Conservation (phyloP, 1,140 invertebrate species). For the Lucilia sericata region DNA sequence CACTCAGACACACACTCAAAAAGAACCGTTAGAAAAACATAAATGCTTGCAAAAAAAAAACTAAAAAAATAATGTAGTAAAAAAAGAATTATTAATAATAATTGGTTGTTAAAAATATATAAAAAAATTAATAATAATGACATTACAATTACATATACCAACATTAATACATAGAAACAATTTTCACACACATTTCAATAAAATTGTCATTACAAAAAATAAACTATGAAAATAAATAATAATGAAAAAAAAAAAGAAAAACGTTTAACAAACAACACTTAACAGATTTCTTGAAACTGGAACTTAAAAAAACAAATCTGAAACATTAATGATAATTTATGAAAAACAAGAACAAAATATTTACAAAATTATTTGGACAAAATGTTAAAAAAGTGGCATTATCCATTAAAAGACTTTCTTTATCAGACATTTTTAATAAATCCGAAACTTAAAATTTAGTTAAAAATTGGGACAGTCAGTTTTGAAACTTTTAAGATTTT, state of each 20-base stretch:
- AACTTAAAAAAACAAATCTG: not conserved
- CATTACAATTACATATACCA: not conserved
- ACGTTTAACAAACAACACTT: not conserved
- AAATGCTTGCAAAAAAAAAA: not conserved
- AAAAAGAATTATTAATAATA: not conserved
- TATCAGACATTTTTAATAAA: too few relatives aligned
- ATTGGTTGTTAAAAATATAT: slow-evolving; percentile 12
- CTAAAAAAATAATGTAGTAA: not conserved
- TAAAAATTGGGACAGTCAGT: too few relatives aligned
- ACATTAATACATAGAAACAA: not conserved
- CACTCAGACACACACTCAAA: too few relatives aligned
- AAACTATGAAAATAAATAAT: not conserved
- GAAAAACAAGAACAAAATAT: not conserved
- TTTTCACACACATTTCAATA: not conserved
- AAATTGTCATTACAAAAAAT: not conserved
- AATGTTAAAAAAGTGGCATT: too few relatives aligned
- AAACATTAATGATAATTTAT: not conserved
- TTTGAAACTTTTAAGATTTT: too few relatives aligned
- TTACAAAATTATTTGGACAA: not conserved
- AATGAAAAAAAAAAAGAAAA: not conserved
- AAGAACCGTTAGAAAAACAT: not conserved
- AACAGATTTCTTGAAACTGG: not conserved
- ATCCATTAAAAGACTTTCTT: too few relatives aligned
- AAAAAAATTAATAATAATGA: not conserved
- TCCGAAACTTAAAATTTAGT: too few relatives aligned